Base-by-base conservation (phyloP, 2,113 vertebrate genomes). In the Centropus bengalensis region DNA sequence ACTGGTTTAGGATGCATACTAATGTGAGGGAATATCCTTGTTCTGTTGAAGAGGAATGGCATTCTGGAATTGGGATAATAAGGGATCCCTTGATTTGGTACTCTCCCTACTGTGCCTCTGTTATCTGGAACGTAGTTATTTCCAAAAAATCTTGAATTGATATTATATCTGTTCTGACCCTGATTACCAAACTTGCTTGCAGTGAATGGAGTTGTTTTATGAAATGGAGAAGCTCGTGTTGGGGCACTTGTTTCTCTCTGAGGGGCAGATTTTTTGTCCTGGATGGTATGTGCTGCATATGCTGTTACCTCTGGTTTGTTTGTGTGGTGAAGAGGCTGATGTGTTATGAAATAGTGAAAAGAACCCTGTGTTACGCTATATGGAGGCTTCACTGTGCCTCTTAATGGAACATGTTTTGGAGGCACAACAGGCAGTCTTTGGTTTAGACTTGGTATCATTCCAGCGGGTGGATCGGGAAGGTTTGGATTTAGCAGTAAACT, bases 101-200 rank as follows among this genome's bases (percentile, higher is more conserved):
- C 76, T 89, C 81, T 93, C 10, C 77, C 97, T 76, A 42, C 10
- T 12, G 96, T 86, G 75, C 78, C 88, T 82, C 94, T 95, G 19
- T 91, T 91, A 49, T 98, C 97, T 3, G 95, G 98, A 94, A 99
- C 95, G 56, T 95, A 93, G 62, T 99, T 99, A 64, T 78, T 97
- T 62, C 93, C 96, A 64, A 95, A 76, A 58, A 74, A 86, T 82
- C 79, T 97, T 96, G 98, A 81, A 82, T 97, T 86, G 73, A 82
- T 82, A 14, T 76, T 82, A 40, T 96, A 76, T 75, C 32, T 92
- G n/a, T 44, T 88, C 44, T 88, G 75, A 23, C 59, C 64, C 52
- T 42, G 96, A 70, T 91, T 80, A 5, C 73, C 13, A 5, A 87
- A 82, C 9, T 36, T 94, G 64, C 47, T 69, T 32, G 86, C 73